Base-by-base conservation (phyloP, 2,797 vertebrate genomes). In the Bryconaethiops microstoma region DNA sequence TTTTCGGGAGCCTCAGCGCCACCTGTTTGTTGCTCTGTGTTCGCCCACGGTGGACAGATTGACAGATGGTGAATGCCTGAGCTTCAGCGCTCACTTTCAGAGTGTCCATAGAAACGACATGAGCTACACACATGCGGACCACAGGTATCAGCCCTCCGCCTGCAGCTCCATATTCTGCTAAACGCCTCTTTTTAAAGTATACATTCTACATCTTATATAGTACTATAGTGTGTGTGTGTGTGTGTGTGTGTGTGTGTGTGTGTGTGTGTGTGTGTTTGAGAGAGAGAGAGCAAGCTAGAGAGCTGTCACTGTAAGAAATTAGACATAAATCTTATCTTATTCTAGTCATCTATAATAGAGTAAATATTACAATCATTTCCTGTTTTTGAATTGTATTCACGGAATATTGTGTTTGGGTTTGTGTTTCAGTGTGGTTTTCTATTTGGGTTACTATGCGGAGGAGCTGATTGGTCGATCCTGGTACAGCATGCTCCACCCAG, bases 401-500 rank as follows among this genome's bases (percentile, higher is more conserved):
- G 2, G 35, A 12, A 48, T 48, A 48, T 48, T 48, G 9, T 64
- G 35, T 64, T 19, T 65, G 25, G 23, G 35, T 35, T 16, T 40
- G 29, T 74, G 19, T 52, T 79, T 0, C 89, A 97, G 96, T 42
- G 90, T 95, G 77, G 76, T 88, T 17, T 92, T 90, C 81, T 90
- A 93, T 83, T 87, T 96, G 64, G 96, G 96, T 5, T 95, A 94
- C 82, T 87, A 71, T 4, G 87, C 81, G 1, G 91, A 95, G 59
- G 93, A 96, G 57, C 78, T 97, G 86, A 82, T 83, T 0, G 92
- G 92, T 1, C 91, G 68, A n/a, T 97, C 96, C 0, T 97, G 96
- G 96, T 97, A 97, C 88, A 87, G 87, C 55, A 90, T 97, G 4
- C 59, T 97, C 52, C 96, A 97, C 60, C 96, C 96, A 0, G 94